Evolutionary conservation across 2,113 vertebrate genomes (phyloP), one percentile per base, ranked within the genome.

Genomic region (Gallinago undulata): DNA sequence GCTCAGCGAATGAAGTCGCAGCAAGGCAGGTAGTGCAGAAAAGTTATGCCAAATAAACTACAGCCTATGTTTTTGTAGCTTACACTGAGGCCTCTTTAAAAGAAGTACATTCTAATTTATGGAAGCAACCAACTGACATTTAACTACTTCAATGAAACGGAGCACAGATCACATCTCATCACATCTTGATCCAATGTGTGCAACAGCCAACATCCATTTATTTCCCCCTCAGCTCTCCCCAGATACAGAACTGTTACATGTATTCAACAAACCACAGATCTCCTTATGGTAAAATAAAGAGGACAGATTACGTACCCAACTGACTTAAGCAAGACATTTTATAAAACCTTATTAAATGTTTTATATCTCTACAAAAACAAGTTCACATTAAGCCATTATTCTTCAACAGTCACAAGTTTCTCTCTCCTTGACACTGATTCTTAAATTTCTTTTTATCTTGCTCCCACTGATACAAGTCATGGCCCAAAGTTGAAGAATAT

Each of bases 101-200:
- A 74, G 19, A 66, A 57, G 37, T 37, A 87, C 55, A 63, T 67
- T 69, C 82, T 96, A 88, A 96, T 97, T 96, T 94, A 96, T 93
- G 83, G 85, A 96, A 95, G 78, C 75, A 77, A 93, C 67, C 84
- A 95, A 86, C 70, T 93, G 94, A 95, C 87, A 91, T 88, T 95
- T 96, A 97, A 94, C 84, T 94, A 69, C 94, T 91, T 96, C 77
- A 93, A 48, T 93, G 91, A 97, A 96, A 94, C 1, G 24, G 84
- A 91, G 89, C 81, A 56, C 84, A 95, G 88, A 83, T 95, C 91
- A 93, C 93, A 96, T 96, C 91, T 94, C 96, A 77, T 96, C 78
- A 96, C 94, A 95, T 96, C 92, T 96, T 97, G 96, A 97, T 88
- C 90, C 92, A 97, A 93, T 95, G 94, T 94, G 90, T 70, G 75